Conservation (phyloP, 2,113 vertebrate species). For the Oryzias woworae region DNA sequence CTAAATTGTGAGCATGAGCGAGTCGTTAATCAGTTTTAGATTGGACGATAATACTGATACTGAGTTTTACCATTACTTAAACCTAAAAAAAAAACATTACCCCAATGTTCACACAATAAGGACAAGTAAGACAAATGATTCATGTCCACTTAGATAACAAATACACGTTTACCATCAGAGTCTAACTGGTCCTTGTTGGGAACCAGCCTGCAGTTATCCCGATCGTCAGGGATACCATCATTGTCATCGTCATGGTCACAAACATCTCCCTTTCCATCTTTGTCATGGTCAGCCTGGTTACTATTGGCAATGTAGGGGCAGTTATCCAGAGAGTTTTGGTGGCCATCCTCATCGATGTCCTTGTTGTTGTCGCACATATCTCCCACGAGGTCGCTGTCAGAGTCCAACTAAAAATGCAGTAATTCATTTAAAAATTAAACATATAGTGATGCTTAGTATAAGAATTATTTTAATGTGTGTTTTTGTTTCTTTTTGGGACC, state of each 20-base stretch:
- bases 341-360: slow-evolving; percentile 94
- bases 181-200: slow-evolving; percentile 88
- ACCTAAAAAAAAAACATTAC: too few species aligned
- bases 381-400: slow-evolving; percentile 92
- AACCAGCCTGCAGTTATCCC: slow-evolving; percentile 94
- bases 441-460: too few species aligned
- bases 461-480: not conserved
- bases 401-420: slow-evolving; percentile 77
- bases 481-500: slow-evolving; percentile 66
- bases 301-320: slow-evolving; percentile 93
- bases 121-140: not conserved
- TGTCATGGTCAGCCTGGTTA: slow-evolving; percentile 94
- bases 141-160: not conserved
- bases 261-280: slow-evolving; percentile 89
- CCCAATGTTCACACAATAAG: too few species aligned
- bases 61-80: too few species aligned
- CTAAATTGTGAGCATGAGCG: too few species aligned
- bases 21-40: too few species aligned
- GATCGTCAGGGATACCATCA: slow-evolving; percentile 91
- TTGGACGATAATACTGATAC: too few species aligned
- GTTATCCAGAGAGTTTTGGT: slow-evolving; percentile 97
- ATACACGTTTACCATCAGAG: slow-evolving; percentile 79
- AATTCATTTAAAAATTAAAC: not conserved
- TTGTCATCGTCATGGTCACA: slow-evolving; percentile 96
- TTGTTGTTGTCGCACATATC: slow-evolving; percentile 92